Evolutionary conservation across 1,140 invertebrate genomes (phyloP).

Genomic region (Conopomorpha cramerella): DNA sequence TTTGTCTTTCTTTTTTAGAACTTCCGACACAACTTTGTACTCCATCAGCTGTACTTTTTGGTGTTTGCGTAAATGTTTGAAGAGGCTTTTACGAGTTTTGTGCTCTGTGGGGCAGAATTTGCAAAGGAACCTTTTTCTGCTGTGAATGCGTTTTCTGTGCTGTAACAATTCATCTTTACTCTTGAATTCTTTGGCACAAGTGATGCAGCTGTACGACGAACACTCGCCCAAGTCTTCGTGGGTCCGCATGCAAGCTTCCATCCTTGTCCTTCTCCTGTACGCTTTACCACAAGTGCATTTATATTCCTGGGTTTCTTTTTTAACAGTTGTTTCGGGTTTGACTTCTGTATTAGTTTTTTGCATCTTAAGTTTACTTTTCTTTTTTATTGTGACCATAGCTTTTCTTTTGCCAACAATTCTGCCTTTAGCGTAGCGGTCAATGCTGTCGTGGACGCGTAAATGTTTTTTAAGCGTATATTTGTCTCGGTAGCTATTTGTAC

Average conservation of each 20-base stretch:
- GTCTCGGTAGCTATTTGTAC: conserved; percentile 22
- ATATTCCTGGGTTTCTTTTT: too few relatives aligned
- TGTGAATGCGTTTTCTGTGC: conserved; percentile 29
- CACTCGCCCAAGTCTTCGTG: conserved; percentile 23
- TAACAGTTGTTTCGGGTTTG: neutral
- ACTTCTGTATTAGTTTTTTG: neutral
- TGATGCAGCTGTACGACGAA: conserved; percentile 20
- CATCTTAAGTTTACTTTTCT: conserved; percentile 10
- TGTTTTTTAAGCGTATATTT: conserved; percentile 17
- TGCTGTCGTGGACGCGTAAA: conserved; percentile 22
- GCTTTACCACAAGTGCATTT: conserved; percentile 37
- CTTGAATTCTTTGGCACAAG: conserved; percentile 33
- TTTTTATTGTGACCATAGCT: conserved; percentile 15
- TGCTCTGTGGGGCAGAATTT: conserved; percentile 51
- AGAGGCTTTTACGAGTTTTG: conserved; percentile 34
- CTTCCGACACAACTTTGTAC: conserved; percentile 44
- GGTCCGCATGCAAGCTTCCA: conserved; percentile 38
- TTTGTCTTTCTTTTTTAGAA: conserved; percentile 37
- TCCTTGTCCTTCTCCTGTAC: conserved; percentile 29
- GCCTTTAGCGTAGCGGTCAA: conserved; percentile 25
- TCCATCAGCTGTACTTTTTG: conserved; percentile 46
- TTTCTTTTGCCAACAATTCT: conserved; percentile 27
- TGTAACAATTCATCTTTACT: conserved; percentile 27
- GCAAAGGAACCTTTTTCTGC: conserved; percentile 35
- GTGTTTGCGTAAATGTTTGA: conserved; percentile 43